A percentile compares a stretch with the other conserved stretches of the same genome.
Conservation (phyloP, 2,888 invertebrate species). For the Apeira syringaria region DNA sequence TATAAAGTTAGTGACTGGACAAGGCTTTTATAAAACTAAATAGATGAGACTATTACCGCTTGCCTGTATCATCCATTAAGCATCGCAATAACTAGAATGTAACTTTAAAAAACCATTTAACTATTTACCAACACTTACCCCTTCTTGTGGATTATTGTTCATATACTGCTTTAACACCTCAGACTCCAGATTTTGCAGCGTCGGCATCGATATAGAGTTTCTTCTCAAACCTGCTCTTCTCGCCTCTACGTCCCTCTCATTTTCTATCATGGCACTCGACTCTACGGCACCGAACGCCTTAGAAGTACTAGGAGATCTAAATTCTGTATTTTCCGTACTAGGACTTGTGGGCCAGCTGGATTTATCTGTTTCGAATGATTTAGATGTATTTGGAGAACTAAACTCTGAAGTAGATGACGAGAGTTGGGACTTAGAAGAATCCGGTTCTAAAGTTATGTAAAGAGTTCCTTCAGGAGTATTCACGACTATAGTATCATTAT, state of each 20-base stretch:
- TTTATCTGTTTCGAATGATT: slow-evolving; percentile 59
- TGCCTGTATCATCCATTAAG: no score
- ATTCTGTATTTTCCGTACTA: slow-evolving; percentile 47
- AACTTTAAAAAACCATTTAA: no score
- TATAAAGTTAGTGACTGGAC: no score
- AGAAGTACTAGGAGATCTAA: slow-evolving; percentile 55
- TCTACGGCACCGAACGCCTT: slow-evolving; percentile 56
- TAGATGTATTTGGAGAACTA: slow-evolving; percentile 56
- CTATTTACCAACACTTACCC: slow-evolving; percentile 46
- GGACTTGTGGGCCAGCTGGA: slow-evolving; percentile 34
- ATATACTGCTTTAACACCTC: slow-evolving; percentile 78
- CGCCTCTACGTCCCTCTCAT: slow-evolving; percentile 52
- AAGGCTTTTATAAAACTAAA: no score
- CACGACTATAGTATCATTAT: slow-evolving; percentile 73
- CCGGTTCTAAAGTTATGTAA: slow-evolving; percentile 73
- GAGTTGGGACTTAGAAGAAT: slow-evolving; percentile 41
- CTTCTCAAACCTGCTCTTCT: slow-evolving; percentile 77
- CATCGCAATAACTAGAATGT: no score
- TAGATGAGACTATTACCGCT: no score
- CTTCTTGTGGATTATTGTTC: slow-evolving; percentile 55
- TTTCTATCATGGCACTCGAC: slow-evolving; percentile 54
- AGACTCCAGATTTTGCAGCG: slow-evolving; percentile 86
- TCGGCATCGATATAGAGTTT: slow-evolving; percentile 90
- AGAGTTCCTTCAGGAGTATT: slow-evolving; percentile 76
- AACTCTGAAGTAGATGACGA: slow-evolving; percentile 48